Evolutionary conservation across 2,797 vertebrate species (phyloP).

Genomic region (Columba guinea): DNA sequence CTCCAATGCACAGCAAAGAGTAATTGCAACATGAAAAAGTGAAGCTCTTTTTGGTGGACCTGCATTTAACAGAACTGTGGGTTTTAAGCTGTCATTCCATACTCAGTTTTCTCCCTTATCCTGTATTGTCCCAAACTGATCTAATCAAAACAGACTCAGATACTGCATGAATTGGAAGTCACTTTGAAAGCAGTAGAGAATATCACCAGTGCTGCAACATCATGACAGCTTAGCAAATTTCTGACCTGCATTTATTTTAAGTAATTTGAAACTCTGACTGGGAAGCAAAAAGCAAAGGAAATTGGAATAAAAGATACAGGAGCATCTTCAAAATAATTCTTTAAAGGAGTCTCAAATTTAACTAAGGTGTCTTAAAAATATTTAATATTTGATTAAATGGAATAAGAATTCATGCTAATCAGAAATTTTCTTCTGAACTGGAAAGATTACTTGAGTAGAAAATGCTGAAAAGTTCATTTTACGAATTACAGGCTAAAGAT

Average conservation of each 20-base stretch:
- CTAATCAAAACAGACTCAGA: conserved; percentile 32
- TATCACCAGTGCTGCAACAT: not conserved
- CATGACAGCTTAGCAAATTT: not conserved
- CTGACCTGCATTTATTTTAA: conserved; percentile 24
- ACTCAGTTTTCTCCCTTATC: conserved; percentile 12
- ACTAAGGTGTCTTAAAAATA: not conserved
- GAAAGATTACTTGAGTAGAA: not conserved
- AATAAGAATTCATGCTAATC: not conserved
- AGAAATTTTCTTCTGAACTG: not conserved
- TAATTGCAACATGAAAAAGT: conserved; percentile 34
- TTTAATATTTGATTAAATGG: not conserved
- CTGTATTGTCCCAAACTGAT: not conserved
- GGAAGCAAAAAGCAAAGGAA: conserved; percentile 5
- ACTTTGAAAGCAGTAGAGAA: conserved; percentile 3
- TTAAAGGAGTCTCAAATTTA: not conserved
- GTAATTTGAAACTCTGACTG: not conserved
- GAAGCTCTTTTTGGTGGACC: conserved; percentile 7
- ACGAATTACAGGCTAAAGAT: not conserved
- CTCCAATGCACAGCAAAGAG: conserved; percentile 1
- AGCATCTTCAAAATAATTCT: not conserved
- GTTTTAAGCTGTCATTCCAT: conserved; percentile 3
- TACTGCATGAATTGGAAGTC: conserved; percentile 33
- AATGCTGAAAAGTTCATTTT: not conserved
- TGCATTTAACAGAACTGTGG: not conserved
- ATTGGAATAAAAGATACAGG: not conserved